Percentiles rank a stretch among this genome's conserved stretches.
Conservation (phyloP, 2,113 vertebrate species). For the Eidolon helvum region DNA sequence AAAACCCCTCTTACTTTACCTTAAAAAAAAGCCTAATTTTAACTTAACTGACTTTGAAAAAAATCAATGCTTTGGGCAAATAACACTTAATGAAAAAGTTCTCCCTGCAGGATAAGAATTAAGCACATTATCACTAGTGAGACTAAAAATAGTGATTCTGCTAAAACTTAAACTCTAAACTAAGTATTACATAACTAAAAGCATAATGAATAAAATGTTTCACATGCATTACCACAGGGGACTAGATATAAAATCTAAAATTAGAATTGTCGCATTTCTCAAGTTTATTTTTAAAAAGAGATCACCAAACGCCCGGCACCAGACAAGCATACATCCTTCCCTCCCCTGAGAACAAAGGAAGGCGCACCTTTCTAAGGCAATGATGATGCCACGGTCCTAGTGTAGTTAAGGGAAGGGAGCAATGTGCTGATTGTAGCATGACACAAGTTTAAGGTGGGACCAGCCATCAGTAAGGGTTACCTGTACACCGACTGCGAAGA, state of each 20-base stretch:
- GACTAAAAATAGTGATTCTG: neutral
- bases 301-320: neutral
- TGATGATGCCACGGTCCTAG: neutral
- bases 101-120: neutral
- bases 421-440: neutral
- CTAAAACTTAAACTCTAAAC: neutral
- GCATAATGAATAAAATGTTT: constrained; percentile 1
- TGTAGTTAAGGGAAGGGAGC: neutral
- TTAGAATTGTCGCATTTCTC: constrained; percentile 4
- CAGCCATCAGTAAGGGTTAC: neutral
- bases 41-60: constrained; percentile 27
- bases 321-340: neutral
- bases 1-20: neutral
- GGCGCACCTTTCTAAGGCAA: neutral
- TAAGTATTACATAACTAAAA: neutral
- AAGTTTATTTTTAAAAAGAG: neutral
- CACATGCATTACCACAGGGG: neutral
- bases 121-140: neutral
- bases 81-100: neutral
- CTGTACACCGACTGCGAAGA: neutral
- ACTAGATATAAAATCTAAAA: neutral
- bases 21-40: neutral
- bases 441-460: neutral
- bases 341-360: neutral
- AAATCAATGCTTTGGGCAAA: neutral